Evolutionary conservation across 2,113 vertebrate species (phyloP).

Genomic region (Tympanuchus pallidicinctus): DNA sequence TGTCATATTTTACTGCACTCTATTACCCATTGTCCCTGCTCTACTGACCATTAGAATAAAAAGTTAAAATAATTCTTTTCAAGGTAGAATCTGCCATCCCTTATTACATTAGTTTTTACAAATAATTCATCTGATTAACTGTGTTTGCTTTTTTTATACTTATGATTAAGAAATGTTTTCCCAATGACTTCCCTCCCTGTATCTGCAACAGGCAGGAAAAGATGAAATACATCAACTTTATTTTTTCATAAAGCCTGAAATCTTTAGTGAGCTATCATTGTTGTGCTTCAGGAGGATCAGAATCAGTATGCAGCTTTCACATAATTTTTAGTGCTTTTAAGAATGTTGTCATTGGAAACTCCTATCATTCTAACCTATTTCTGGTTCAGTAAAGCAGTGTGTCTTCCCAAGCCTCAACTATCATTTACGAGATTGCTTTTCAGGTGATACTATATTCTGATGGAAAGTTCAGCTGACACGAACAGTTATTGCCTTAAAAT

Average conservation of each 20-base stretch:
- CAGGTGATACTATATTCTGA: neutral
- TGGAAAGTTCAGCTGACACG: neutral
- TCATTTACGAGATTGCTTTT: neutral
- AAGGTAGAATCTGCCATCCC: neutral
- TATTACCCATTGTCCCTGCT: constrained; percentile 37
- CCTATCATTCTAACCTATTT: neutral
- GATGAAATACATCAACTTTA: neutral
- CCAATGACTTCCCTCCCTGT: neutral
- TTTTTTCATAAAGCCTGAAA: neutral
- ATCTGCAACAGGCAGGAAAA: neutral
- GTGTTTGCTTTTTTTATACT: neutral
- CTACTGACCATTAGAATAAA: constrained; percentile 44
- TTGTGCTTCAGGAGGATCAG: neutral
- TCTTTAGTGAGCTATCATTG: neutral
- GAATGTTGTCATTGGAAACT: neutral
- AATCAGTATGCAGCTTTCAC: neutral
- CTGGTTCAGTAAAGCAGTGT: neutral
- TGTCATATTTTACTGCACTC: constrained; percentile 40
- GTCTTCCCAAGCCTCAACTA: neutral
- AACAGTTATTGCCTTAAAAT: neutral
- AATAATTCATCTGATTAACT: constrained; percentile 37
- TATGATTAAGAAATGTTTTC: neutral
- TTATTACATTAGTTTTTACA: constrained; percentile 48
- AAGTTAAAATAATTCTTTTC: neutral
- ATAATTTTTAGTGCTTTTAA: neutral